Conservation (phyloP, 2,888 invertebrate genomes). For the Dynastes grantii region DNA sequence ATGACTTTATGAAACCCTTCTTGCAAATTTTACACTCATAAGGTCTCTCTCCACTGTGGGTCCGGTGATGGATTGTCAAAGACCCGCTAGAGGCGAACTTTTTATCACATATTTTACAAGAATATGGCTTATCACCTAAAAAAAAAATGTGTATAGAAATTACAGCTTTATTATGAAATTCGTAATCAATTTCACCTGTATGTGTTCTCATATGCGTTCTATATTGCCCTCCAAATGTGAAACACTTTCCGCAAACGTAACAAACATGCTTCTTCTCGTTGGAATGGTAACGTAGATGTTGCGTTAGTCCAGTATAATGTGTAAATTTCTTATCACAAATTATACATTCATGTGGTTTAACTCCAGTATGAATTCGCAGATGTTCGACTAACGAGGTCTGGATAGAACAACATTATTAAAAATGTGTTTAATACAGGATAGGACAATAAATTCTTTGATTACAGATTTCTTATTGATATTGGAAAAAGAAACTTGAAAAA, state of each 20-base stretch:
- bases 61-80: constrained; percentile 54
- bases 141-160: background rate
- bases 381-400: constrained; percentile 55
- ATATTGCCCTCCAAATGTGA: constrained; percentile 52
- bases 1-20: constrained; percentile 55
- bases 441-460: too few species aligned
- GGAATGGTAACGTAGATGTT: constrained; percentile 53
- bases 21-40: constrained; percentile 56
- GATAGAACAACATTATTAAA: background rate
- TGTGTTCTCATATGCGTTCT: constrained; percentile 57
- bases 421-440: background rate
- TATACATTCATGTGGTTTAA: constrained; percentile 55
- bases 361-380: constrained; percentile 54
- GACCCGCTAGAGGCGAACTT: constrained; percentile 55
- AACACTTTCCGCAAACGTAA: constrained; percentile 54
- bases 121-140: constrained; percentile 59
- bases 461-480: too few species aligned
- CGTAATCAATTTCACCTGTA: constrained; percentile 51
- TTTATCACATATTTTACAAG: constrained; percentile 58
- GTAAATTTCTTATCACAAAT: constrained; percentile 56
- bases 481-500: too few species aligned
- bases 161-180: background rate
- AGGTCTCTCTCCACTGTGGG: constrained; percentile 55
- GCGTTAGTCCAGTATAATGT: constrained; percentile 54
- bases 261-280: constrained; percentile 52